Evolutionary conservation across 2,888 invertebrate species (phyloP), one percentile per base, ranked within the genome.

Genomic region (Heteropelma amictum): DNA sequence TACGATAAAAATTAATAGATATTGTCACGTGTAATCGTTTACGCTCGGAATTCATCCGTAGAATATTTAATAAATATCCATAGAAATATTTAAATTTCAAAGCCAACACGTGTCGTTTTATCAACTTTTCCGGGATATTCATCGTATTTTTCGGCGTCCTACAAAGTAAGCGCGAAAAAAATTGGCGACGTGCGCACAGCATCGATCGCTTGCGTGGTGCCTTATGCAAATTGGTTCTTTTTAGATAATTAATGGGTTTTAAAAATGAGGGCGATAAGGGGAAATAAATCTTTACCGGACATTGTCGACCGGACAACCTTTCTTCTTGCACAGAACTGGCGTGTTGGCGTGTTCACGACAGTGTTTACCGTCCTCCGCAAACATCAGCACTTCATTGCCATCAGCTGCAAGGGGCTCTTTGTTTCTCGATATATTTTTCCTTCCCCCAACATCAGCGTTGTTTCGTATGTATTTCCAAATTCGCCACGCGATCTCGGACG

Each of bases 351-450:
- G 87, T 5, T 28, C 17, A n/a, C 82, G 79, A 69, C 88, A 88
- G 1, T 68, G 28, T 26, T 77, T 56, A 28, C 80, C 79, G 1
- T 82, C 75, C 28, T 85, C 85, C 0, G 87, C 82, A 54, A 88
- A 89, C 60, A 89, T 85, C 30, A 89, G 51, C 0, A 87, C 86
- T 60, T 86, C 84, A 21, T 14, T 23, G 6, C 8, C 3, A n/a
- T 65, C 23, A 10, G 10, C 28, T 4, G 54, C 60, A 8, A 84
- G 77, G 26, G 40, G 30, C 35, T 68, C 78, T 38, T 76, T 58
- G 19, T 73, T 53, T 10, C 21, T 45, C 10, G 28, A 42, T 6
- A 8, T 8, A 12, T 26, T 14, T 49, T 17, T 30, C 12, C 53
- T 72, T 8, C 21, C 47, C 12, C 3, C 26, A 14, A 7, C 23